Evolutionary conservation across 2,797 vertebrate species (phyloP).

Genomic region (Thunnus albacares): DNA sequence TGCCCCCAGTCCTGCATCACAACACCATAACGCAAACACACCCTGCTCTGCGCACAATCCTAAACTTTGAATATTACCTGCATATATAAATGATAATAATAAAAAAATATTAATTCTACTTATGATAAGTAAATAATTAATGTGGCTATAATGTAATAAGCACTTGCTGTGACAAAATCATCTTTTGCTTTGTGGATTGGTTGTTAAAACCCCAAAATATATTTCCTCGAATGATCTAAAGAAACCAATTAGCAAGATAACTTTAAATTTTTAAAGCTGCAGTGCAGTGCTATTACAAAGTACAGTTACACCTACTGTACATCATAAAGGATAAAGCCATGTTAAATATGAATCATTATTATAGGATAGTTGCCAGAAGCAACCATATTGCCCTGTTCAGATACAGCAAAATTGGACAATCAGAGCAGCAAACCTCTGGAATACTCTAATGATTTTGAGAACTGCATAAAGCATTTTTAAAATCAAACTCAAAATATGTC

Average conservation of each 20-base stretch:
- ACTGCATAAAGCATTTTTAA: too few relatives aligned
- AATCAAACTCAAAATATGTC: too few relatives aligned
- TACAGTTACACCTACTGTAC: neutral
- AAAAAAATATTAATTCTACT: neutral
- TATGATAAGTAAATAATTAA: neutral
- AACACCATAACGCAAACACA: constrained; percentile 38
- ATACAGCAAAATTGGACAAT: too few relatives aligned
- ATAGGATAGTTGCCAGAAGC: too few relatives aligned
- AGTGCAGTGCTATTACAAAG: neutral
- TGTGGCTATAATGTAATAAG: constrained; percentile 12
- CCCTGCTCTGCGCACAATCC: neutral
- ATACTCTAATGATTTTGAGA: too few relatives aligned
- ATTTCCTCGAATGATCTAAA: neutral
- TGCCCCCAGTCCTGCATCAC: constrained; percentile 45
- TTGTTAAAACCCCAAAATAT: neutral
- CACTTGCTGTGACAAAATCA: constrained; percentile 6
- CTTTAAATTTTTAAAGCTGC: neutral
- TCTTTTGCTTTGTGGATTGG: constrained; percentile 2
- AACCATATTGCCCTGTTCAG: too few relatives aligned
- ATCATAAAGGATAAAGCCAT: neutral
- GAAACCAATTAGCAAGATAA: neutral
- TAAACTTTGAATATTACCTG: constrained; percentile 2
- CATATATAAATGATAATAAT: constrained; percentile 10
- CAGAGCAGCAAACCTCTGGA: too few relatives aligned
- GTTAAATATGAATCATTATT: neutral